A percentile compares a stretch with the other conserved stretches of the same genome.
Conservation (phyloP, 1,140 invertebrate genomes). For the Drosophila varians region DNA sequence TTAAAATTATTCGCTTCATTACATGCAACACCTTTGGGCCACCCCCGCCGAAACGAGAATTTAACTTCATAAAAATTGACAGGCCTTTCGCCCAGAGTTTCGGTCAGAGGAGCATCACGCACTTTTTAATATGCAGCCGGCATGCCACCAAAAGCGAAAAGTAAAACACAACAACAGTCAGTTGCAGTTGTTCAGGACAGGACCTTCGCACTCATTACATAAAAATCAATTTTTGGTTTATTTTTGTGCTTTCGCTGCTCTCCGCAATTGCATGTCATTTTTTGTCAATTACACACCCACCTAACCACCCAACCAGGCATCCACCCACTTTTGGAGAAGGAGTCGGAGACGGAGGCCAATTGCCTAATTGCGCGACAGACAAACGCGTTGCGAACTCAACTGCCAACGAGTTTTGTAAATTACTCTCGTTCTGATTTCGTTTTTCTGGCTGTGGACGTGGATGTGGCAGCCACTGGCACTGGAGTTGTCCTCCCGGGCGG, state of each 20-base stretch:
- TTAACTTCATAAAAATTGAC: slow-evolving; percentile 82
- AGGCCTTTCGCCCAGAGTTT: slow-evolving; percentile 46
- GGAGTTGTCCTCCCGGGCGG: slow-evolving; percentile 52
- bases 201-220: slow-evolving; percentile 74
- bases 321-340: not conserved
- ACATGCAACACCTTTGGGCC: slow-evolving; percentile 49
- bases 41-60: slow-evolving; percentile 26
- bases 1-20: slow-evolving; percentile 78
- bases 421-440: slow-evolving; percentile 53
- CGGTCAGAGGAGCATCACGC: slow-evolving; percentile 59
- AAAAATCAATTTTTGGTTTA: slow-evolving; percentile 81
- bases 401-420: slow-evolving; percentile 74
- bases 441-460: not conserved
- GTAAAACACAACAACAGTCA: slow-evolving; percentile 27
- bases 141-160: slow-evolving; percentile 54
- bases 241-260: slow-evolving; percentile 47
- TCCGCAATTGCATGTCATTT: slow-evolving; percentile 63
- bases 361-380: slow-evolving; percentile 76
- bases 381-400: slow-evolving; percentile 72
- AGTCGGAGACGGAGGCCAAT: slow-evolving; percentile 48
- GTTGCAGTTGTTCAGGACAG: slow-evolving; percentile 35
- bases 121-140: slow-evolving; percentile 78
- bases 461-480: slow-evolving; percentile 12
- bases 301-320: slow-evolving; percentile 2
- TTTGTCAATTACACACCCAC: slow-evolving; percentile 66